phyloP scores from a whole-genome alignment of 2,888 invertebrate genomes.

The Trichogramma dendrolimi region DNA sequence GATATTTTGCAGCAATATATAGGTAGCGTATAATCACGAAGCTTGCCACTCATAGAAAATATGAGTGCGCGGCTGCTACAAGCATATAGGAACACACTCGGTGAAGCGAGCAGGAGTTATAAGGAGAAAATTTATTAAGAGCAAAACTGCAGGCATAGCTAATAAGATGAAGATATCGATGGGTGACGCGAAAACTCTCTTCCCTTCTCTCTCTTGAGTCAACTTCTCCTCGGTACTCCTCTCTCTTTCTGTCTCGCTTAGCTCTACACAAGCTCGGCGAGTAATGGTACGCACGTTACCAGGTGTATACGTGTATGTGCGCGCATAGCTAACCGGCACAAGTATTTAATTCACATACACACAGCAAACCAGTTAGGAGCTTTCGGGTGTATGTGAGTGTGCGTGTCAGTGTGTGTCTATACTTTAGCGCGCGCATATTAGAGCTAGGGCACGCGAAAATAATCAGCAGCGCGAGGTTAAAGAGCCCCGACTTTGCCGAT shows the following conservation, averaged over 20 bases:
- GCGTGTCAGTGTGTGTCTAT: too few relatives aligned
- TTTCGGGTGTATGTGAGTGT: too few relatives aligned
- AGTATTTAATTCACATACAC: constrained; percentile 30
- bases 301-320: constrained; percentile 1
- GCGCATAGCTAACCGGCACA: constrained; percentile 22
- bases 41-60: too few relatives aligned
- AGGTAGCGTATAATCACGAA: too few relatives aligned
- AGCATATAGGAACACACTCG: too few relatives aligned
- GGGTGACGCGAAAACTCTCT: constrained; percentile 28
- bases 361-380: constrained; percentile 10
- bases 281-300: neutral
- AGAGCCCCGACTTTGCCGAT: constrained; percentile 28
- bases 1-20: too few relatives aligned
- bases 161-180: constrained; percentile 31
- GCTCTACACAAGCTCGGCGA: neutral
- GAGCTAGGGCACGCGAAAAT: constrained; percentile 29
- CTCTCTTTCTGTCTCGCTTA: neutral
- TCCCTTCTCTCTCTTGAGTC: constrained; percentile 4
- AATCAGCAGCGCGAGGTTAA: constrained; percentile 23
- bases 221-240: neutral
- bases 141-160: constrained; percentile 21
- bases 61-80: too few relatives aligned
- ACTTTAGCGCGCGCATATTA: constrained; percentile 22
- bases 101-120: constrained; percentile 1
- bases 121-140: constrained; percentile 28